phyloP scores from a whole-genome alignment of 2,888 invertebrate genomes.

The Rhagonycha fulva region DNA sequence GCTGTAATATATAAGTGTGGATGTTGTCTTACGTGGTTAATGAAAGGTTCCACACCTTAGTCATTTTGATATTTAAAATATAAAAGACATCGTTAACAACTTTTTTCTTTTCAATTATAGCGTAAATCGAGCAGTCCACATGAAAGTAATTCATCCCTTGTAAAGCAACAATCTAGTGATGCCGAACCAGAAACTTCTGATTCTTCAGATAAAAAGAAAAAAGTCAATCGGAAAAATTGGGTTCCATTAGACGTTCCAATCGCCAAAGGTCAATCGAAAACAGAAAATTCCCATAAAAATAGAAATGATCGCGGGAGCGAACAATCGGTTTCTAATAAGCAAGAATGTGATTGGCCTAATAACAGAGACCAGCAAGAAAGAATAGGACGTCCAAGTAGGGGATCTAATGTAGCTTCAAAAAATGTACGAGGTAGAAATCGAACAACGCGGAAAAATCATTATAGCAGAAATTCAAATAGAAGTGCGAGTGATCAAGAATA shows the following conservation, averaged over 20 bases:
- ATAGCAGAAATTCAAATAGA: constrained; percentile 53
- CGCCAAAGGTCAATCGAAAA: constrained; percentile 66
- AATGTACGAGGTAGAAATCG: constrained; percentile 58
- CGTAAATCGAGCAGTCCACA: constrained; percentile 55
- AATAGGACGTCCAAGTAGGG: constrained; percentile 36
- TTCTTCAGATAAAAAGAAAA: constrained; percentile 55
- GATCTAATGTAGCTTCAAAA: constrained; percentile 45
- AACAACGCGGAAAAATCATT: constrained; percentile 55
- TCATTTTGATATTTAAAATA: background rate
- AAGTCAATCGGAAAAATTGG: constrained; percentile 78
- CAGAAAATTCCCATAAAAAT: constrained; percentile 60
- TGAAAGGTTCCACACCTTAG: too few species aligned
- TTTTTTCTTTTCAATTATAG: constrained; percentile 12
- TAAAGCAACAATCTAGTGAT: constrained; percentile 49
- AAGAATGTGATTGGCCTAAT: constrained; percentile 52
- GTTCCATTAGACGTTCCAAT: constrained; percentile 88
- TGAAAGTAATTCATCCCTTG: constrained; percentile 31
- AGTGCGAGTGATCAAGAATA: constrained; percentile 57
- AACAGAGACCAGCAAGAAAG: constrained; percentile 38
- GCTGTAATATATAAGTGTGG: too few species aligned
- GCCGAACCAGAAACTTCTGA: constrained; percentile 55
- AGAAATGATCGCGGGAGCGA: constrained; percentile 40
- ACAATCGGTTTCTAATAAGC: constrained; percentile 52
- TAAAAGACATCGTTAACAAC: background rate
- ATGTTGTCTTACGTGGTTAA: too few species aligned